Evolutionary conservation across 2,113 vertebrate genomes (phyloP).

Genomic region (Chrysemys picta): DNA sequence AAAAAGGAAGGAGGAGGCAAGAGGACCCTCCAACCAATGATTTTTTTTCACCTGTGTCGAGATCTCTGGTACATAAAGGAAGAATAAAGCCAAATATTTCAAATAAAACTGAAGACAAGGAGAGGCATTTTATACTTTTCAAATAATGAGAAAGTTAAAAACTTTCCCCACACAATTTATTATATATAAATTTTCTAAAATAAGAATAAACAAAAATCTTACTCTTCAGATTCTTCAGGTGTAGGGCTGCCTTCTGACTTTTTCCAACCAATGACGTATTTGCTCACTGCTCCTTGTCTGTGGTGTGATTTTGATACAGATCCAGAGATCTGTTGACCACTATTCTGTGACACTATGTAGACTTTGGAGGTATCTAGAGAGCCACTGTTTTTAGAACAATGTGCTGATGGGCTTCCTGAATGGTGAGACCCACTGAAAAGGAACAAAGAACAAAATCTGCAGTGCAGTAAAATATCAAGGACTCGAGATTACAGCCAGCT

Average conservation of each 20-base stretch:
- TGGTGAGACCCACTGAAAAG: conserved; percentile 90
- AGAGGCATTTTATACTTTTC: background rate
- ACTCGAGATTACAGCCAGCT: rapidly evolving
- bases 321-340: conserved; percentile 78
- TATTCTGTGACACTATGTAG: conserved; percentile 89
- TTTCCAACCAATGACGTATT: conserved; percentile 87
- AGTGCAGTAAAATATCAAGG: background rate
- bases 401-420: conserved; percentile 90
- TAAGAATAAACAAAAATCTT: conserved; percentile 51
- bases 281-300: conserved; percentile 81
- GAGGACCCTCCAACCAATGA: background rate
- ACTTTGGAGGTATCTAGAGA: conserved; percentile 93
- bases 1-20: background rate
- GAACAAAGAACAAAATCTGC: conserved; percentile 6
- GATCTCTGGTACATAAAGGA: background rate
- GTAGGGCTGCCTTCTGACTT: conserved; percentile 85
- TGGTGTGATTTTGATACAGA: conserved; percentile 85
- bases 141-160: background rate
- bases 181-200: background rate
- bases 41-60: background rate
- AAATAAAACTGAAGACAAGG: background rate
- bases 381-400: conserved; percentile 86
- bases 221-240: conserved; percentile 89
- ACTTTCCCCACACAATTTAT: background rate
- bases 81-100: background rate